A percentile compares a stretch with the other conserved stretches of the same genome.
These are phyloP conservation scores for Euzophera pinguis DNA, from an alignment of 2,888 invertebrate genomes.

Conservation along the genomic window DNA sequence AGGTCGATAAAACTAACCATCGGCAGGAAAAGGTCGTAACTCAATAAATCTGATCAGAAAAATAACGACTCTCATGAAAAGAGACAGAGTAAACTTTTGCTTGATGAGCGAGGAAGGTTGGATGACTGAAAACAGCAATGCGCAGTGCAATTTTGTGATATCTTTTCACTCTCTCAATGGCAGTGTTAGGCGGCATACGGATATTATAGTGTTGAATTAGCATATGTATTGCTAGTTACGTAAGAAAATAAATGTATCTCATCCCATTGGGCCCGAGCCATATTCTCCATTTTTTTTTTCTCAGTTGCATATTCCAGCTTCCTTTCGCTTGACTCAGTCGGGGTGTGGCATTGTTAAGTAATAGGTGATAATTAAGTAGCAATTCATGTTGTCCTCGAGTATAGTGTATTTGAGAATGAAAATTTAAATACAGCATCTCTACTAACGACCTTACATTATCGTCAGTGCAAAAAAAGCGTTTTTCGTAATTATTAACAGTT, in stretches of 20 bases:
- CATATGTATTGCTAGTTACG: constrained; percentile 78
- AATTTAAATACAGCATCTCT: too few relatives aligned
- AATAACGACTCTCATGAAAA: constrained; percentile 62
- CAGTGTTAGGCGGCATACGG: constrained; percentile 73
- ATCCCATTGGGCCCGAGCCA: constrained; percentile 59
- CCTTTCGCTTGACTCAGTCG: constrained; percentile 31
- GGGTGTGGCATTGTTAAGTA: constrained; percentile 16
- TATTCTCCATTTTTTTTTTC: constrained; percentile 52
- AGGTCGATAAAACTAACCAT: constrained; percentile 75
- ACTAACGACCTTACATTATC: too few relatives aligned
- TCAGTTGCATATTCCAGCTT: constrained; percentile 46
- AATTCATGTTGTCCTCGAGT: too few relatives aligned
- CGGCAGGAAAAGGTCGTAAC: constrained; percentile 61
- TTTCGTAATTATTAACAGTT: too few relatives aligned
- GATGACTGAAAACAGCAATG: constrained; percentile 75
- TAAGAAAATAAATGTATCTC: constrained; percentile 73
- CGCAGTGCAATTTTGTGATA: constrained; percentile 78
- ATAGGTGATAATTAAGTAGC: too few relatives aligned
- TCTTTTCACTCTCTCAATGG: constrained; percentile 77
- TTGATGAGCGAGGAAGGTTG: constrained; percentile 52
- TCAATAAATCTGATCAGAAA: constrained; percentile 53
- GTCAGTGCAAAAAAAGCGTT: too few relatives aligned
- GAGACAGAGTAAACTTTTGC: constrained; percentile 63
- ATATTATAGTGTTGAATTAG: constrained; percentile 76
- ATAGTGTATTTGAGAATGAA: too few relatives aligned